Conservation (phyloP, 2,797 vertebrate species). For the Distichodus sexfasciatus region DNA sequence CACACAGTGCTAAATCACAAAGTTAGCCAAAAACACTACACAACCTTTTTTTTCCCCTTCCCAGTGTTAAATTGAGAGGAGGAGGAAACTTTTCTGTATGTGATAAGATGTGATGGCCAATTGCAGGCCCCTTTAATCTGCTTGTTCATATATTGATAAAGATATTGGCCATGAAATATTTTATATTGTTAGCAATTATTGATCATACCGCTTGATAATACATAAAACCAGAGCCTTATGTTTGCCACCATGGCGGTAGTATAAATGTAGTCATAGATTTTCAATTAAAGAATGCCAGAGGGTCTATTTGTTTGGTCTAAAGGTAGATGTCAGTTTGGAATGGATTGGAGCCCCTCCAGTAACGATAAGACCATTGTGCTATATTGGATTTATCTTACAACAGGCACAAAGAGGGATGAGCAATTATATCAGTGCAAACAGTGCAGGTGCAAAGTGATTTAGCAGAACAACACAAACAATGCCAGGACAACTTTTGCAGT, state of each 20-base stretch:
- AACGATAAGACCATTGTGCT: slow-evolving; percentile 58
- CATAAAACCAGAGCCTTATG: slow-evolving; percentile 63
- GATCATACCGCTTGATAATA: slow-evolving; percentile 68
- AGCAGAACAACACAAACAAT: too few species aligned
- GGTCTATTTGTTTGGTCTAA: slow-evolving; percentile 70
- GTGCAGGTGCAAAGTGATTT: not conserved
- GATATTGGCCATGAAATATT: slow-evolving; percentile 63
- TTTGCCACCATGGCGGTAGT: slow-evolving; percentile 68
- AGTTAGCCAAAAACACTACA: slow-evolving; percentile 15
- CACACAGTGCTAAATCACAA: slow-evolving; percentile 53
- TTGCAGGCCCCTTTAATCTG: not conserved
- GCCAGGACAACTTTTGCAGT: too few species aligned
- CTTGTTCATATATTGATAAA: slow-evolving; percentile 43
- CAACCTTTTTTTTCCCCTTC: not conserved
- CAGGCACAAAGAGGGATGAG: slow-evolving; percentile 37
- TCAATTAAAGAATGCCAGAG: slow-evolving; percentile 73
- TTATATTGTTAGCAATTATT: slow-evolving; percentile 58
- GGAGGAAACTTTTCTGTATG: too few species aligned
- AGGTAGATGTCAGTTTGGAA: slow-evolving; percentile 69
- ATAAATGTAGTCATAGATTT: slow-evolving; percentile 77
- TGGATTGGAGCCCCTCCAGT: slow-evolving; percentile 54
- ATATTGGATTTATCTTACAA: slow-evolving; percentile 60
- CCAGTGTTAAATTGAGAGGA: not conserved
- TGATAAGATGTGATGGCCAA: not conserved
- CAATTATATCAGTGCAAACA: slow-evolving; percentile 13